phyloP scores from a whole-genome alignment of 2,797 vertebrate species.

The Chelonia mydas region DNA sequence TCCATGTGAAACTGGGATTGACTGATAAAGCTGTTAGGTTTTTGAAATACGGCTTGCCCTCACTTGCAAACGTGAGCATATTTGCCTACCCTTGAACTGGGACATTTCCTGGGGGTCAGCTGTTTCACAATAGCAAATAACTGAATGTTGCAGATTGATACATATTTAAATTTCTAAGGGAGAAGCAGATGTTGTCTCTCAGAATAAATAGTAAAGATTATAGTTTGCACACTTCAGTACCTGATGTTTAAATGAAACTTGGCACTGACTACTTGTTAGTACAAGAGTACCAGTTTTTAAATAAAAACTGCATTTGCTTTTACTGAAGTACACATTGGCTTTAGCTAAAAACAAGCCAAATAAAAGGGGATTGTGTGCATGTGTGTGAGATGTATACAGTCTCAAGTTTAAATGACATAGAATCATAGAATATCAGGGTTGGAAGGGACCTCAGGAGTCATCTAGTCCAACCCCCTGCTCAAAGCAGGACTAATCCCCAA shows the following conservation, averaged over 20 bases:
- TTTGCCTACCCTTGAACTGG: not conserved
- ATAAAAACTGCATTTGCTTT: not conserved
- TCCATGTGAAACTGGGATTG: not conserved
- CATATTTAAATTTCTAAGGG: not conserved
- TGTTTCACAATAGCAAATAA: not conserved
- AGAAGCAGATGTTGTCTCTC: accelerated
- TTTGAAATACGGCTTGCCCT: not conserved
- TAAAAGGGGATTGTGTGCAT: not conserved
- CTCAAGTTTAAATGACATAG: not conserved
- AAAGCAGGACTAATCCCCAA: too few relatives aligned
- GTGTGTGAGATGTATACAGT: not conserved
- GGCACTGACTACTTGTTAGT: not conserved
- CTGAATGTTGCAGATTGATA: not conserved
- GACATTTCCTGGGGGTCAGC: not conserved
- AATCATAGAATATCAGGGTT: too few relatives aligned
- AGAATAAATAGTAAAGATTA: not conserved
- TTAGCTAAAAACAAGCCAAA: not conserved
- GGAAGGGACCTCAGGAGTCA: too few relatives aligned
- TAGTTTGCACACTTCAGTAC: not conserved
- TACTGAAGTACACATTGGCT: not conserved
- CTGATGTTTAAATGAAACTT: not conserved
- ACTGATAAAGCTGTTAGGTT: not conserved
- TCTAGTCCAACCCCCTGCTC: too few relatives aligned
- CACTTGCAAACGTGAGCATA: not conserved
- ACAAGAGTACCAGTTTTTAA: not conserved